Evolutionary conservation across 2,797 vertebrate species (phyloP).

Genomic region (Enteromius viviparus): DNA sequence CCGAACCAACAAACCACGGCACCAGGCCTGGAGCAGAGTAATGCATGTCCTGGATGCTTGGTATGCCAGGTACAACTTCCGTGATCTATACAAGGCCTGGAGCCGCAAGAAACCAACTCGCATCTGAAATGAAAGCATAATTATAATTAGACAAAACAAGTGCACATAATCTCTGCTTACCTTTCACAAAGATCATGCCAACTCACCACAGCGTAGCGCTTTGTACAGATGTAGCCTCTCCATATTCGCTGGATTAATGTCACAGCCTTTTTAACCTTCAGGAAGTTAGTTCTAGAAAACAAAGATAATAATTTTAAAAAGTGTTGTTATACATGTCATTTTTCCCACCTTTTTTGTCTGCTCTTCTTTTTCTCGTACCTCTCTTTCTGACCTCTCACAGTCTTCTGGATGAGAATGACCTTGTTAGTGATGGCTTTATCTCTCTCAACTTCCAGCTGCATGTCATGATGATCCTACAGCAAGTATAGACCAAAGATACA

Average conservation of each 20-base stretch:
- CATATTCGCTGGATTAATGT: constrained; percentile 90
- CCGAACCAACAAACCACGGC: constrained; percentile 87
- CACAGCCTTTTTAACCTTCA: constrained; percentile 84
- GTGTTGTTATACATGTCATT: background rate
- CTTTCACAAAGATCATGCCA: background rate
- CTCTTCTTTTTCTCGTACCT: constrained; percentile 74
- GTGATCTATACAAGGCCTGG: constrained; percentile 89
- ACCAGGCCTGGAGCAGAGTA: constrained; percentile 86
- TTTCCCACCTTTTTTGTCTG: background rate
- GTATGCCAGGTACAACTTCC: constrained; percentile 85
- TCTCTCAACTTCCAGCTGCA: constrained; percentile 93
- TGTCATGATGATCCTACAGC: constrained; percentile 92
- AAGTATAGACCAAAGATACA: constrained; percentile 14
- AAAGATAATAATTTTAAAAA: constrained; percentile 40
- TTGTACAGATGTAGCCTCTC: constrained; percentile 88
- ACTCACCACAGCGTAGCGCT: constrained; percentile 87
- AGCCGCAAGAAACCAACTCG: constrained; percentile 89
- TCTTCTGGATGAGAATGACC: constrained; percentile 96
- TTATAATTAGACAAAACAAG: background rate
- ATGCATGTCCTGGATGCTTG: constrained; percentile 77
- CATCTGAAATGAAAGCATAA: constrained; percentile 80
- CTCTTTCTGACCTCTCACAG: constrained; percentile 89
- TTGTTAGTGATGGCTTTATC: constrained; percentile 93
- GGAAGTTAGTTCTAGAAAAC: constrained; percentile 82
- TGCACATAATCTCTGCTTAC: background rate